Conservation (phyloP, 2,113 vertebrate species). For the Heterocephalus glaber region DNA sequence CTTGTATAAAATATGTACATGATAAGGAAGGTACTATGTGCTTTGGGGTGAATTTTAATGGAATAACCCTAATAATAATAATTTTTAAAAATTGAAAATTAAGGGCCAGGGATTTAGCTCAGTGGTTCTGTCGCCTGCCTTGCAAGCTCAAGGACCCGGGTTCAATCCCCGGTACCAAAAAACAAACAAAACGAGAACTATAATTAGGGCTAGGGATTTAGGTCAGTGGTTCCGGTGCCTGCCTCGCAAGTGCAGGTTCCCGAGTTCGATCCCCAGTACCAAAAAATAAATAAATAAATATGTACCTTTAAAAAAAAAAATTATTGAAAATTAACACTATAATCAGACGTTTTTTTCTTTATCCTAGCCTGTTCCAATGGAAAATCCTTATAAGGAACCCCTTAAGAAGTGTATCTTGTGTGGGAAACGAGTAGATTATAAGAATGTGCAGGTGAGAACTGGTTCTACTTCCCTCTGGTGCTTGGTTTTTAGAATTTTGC, state of each 20-base stretch:
- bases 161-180: too few relatives aligned
- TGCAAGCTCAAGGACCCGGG: too few relatives aligned
- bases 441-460: slow-evolving; percentile 93
- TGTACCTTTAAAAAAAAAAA: too few relatives aligned
- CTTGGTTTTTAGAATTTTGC: slow-evolving; percentile 38
- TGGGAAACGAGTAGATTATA: slow-evolving; percentile 90
- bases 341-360: not conserved
- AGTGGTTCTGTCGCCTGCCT: too few relatives aligned
- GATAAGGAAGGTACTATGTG: not conserved
- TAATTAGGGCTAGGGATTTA: too few relatives aligned
- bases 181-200: too few relatives aligned
- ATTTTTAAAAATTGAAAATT: slow-evolving; percentile 45
- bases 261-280: too few relatives aligned
- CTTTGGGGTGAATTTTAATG: not conserved
- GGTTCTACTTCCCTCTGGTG: slow-evolving; percentile 13
- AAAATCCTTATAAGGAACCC: slow-evolving; percentile 93
- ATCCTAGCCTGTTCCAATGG: slow-evolving; percentile 90
- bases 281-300: too few relatives aligned
- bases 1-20: not conserved
- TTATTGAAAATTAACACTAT: not conserved
- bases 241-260: too few relatives aligned
- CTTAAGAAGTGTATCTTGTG: slow-evolving; percentile 92
- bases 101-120: too few relatives aligned
- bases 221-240: too few relatives aligned
- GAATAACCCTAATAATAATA: not conserved